These are phyloP conservation scores for Lysandra bellargus DNA, from an alignment of 2,888 invertebrate genomes.

Conservation along the genomic window DNA sequence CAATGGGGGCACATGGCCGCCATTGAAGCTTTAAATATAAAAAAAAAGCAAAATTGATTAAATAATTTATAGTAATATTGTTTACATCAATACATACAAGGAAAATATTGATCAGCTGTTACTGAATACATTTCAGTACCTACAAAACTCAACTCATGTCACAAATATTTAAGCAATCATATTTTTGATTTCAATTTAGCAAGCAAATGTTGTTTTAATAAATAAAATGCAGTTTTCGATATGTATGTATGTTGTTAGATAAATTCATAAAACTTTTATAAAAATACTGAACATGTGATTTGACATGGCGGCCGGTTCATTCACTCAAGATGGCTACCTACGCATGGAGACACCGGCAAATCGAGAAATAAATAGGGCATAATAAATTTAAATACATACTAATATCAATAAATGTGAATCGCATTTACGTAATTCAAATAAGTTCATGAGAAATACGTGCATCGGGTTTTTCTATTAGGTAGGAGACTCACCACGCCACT, in stretches of 20 bases:
- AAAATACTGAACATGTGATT: constrained; percentile 53
- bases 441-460: not conserved
- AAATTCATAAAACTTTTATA: not conserved
- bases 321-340: constrained; percentile 68
- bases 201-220: not conserved
- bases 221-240: not conserved
- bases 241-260: not conserved
- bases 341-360: constrained; percentile 34
- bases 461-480: constrained; percentile 6
- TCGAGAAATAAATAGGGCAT: not conserved
- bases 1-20: not conserved
- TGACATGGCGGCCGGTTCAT: constrained; percentile 73
- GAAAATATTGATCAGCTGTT: constrained; percentile 1
- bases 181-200: not conserved
- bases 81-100: not conserved
- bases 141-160: not conserved
- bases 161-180: not conserved
- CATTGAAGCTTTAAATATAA: no score
- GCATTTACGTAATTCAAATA: not conserved
- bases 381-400: not conserved
- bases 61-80: not conserved
- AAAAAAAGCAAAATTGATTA: not conserved
- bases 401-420: not conserved
- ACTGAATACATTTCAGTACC: not conserved
- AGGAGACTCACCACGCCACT: constrained; percentile 35